Base-by-base conservation (phyloP, 2,888 invertebrate genomes). In the Heteromurus nitidus region DNA sequence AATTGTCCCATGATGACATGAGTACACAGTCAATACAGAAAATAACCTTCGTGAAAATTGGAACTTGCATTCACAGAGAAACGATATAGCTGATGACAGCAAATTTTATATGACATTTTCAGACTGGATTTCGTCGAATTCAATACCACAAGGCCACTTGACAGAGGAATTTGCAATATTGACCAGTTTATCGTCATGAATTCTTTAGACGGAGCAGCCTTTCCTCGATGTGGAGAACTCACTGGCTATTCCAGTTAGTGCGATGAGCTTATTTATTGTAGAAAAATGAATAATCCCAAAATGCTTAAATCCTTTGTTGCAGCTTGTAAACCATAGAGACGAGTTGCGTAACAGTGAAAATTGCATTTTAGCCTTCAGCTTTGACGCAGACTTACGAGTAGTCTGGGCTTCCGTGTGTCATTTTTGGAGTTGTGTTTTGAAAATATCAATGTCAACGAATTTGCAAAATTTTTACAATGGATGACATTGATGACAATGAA, bases 171-270 rank as follows among this genome's bases (percentile, higher is more conserved):
- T 7, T 89, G 89, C 82, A 88, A 89, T 82, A 88, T 89, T 58
- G 89, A 89, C 80, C 89, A 89, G 80, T 85, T 89, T 58, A 88
- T 88, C 42, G 87, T 89, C 72, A 87, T 89, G 75, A 89, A 89
- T 84, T 88, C 89, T 9, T 84, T 88, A n/a, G 89, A 89, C 72
- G 89, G 89, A 9, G 88, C 89, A 3, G 89, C 89, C 0, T 88
- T 88, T 22, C 88, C 88, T 1, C 87, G 89, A 62, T 89, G 89
- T 84, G 89, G 89, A 7, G 88, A 88, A 26, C 86, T 89, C 0
- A 87, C 88, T n/a, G 89, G 89, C 65, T 89, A 89, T 64, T 87
- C 88, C 18, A 89, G 89, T 89, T 87, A 88, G 88, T 85, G 22
- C n/a, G 16, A 47, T n/a, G 47, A n/a, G n/a, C n/a, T n/a, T n/a